phyloP scores from a whole-genome alignment of 2,113 vertebrate species.

The Proterorhinus semilunaris region DNA sequence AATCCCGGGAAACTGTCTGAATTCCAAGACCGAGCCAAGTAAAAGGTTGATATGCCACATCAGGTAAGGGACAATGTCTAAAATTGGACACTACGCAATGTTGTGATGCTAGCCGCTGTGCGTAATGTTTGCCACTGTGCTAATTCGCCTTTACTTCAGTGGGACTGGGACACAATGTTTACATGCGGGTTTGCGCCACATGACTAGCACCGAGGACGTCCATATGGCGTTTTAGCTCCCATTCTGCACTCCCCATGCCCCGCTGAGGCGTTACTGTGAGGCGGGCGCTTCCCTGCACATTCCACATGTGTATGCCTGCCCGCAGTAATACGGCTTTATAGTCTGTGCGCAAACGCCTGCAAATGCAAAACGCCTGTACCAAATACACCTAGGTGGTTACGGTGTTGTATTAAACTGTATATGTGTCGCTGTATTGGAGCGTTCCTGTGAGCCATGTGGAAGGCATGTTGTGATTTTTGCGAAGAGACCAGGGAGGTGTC shows the following conservation, averaged over 20 bases:
- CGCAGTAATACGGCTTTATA: slow-evolving; percentile 9
- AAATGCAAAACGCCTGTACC: slow-evolving; percentile 7
- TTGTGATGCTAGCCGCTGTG: slow-evolving; percentile 17
- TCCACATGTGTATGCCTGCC: slow-evolving; percentile 54
- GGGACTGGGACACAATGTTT: slow-evolving; percentile 8
- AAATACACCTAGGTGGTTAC: not conserved
- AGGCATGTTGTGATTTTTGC: slow-evolving; percentile 10
- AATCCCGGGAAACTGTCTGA: slow-evolving; percentile 31
- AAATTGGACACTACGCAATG: slow-evolving; percentile 4
- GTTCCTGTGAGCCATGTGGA: not conserved
- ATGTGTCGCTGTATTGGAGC: not conserved
- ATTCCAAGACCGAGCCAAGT: slow-evolving; percentile 37
- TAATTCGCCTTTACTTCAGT: slow-evolving; percentile 30
- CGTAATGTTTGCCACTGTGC: not conserved
- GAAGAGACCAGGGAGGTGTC: slow-evolving; percentile 20
- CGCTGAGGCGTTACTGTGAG: slow-evolving; percentile 54
- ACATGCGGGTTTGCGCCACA: slow-evolving; percentile 12
- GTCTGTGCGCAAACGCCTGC: slow-evolving; percentile 38
- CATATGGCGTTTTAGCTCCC: slow-evolving; percentile 27
- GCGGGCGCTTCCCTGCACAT: slow-evolving; percentile 58
- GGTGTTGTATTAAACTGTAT: not conserved
- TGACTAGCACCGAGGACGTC: slow-evolving; percentile 15
- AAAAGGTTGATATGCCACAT: slow-evolving; percentile 73
- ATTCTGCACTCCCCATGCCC: slow-evolving; percentile 12
- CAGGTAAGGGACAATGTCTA: slow-evolving; percentile 62